phyloP scores from a whole-genome alignment of 2,888 invertebrate species.

The Chrysodeixis includens region DNA sequence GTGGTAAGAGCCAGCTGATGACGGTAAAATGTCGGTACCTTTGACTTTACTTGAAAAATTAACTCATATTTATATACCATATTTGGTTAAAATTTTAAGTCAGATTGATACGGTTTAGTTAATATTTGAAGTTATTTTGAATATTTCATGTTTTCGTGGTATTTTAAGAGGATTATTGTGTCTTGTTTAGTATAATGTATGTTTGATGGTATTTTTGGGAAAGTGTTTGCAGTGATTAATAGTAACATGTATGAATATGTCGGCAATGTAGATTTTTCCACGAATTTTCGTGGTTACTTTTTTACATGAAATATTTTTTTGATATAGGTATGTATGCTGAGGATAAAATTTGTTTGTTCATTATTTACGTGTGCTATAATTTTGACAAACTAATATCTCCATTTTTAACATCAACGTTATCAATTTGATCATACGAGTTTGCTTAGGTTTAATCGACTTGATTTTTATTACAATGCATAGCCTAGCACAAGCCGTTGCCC shows the following conservation, averaged over 20 bases:
- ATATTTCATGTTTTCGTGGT: constrained; percentile 27
- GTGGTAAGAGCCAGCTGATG: constrained; percentile 37
- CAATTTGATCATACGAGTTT: no score
- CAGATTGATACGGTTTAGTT: constrained; percentile 22
- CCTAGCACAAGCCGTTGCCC: no score
- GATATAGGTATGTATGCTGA: no score
- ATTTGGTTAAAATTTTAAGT: constrained; percentile 13
- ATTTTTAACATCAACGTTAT: no score
- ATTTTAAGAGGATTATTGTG: constrained; percentile 35
- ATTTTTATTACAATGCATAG: no score
- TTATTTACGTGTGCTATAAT: no score
- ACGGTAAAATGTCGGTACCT: constrained; percentile 17
- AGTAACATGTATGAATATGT: background rate
- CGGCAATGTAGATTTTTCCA: background rate
- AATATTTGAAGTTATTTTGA: constrained; percentile 10
- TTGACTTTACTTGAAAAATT: constrained; percentile 25
- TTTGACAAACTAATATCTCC: no score
- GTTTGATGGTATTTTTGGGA: background rate
- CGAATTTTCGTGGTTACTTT: no score
- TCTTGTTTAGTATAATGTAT: constrained; percentile 3
- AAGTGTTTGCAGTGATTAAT: background rate
- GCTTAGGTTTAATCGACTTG: no score
- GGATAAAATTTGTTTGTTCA: no score
- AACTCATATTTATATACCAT: constrained; percentile 17
- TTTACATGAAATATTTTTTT: no score